Evolutionary conservation across 2,888 invertebrate species (phyloP).

Genomic region (Tillus elongatus): DNA sequence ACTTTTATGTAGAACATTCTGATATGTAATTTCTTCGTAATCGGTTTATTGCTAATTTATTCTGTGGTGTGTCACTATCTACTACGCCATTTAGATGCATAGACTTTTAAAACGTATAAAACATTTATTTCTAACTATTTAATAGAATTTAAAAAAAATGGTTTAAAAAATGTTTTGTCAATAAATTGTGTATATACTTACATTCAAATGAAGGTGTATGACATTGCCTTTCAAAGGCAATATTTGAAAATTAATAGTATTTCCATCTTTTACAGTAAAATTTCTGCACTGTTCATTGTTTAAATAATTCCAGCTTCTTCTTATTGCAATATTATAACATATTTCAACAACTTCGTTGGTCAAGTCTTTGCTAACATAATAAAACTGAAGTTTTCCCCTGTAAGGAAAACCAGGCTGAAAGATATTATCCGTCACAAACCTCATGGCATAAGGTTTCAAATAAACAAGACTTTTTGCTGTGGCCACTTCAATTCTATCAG

Average conservation of each 20-base stretch:
- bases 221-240: slow-evolving; percentile 35
- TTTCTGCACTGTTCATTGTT: slow-evolving; percentile 33
- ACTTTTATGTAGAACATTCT: no score
- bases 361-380: slow-evolving; percentile 22
- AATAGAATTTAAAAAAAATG: no score
- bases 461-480: slow-evolving; percentile 50
- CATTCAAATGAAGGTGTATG: slow-evolving; percentile 33
- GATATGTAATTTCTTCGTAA: no score
- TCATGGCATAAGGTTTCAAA: slow-evolving; percentile 48
- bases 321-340: slow-evolving; percentile 38
- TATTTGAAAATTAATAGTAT: slow-evolving; percentile 31
- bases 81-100: no score
- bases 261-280: slow-evolving; percentile 27
- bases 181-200: no score
- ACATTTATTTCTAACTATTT: no score
- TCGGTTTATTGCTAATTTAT: no score
- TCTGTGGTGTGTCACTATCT: no score
- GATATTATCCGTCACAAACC: slow-evolving; percentile 51
- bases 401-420: slow-evolving; percentile 66
- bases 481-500: slow-evolving; percentile 53
- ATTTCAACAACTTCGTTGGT: slow-evolving; percentile 31
- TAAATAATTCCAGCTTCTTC: slow-evolving; percentile 35
- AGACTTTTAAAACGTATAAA: no score
- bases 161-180: no score
- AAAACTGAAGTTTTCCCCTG: slow-evolving; percentile 49